Percentiles rank a stretch among this genome's conserved stretches.
Conservation (phyloP, 2,888 invertebrate genomes). For the Drosophila putrida region DNA sequence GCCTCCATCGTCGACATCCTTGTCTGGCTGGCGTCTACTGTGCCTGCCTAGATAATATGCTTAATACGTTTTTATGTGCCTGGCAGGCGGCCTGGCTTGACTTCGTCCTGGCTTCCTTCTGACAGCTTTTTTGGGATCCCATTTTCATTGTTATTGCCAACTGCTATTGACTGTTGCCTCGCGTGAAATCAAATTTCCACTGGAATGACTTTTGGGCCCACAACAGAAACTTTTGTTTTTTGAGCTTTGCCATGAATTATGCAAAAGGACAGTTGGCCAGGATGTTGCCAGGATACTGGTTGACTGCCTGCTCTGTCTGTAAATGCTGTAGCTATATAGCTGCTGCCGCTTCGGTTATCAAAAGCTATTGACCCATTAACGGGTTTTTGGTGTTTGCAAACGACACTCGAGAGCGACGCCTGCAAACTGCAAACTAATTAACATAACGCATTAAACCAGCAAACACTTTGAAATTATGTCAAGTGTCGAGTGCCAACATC, state of each 20-base stretch:
- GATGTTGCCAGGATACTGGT: conserved; percentile 12
- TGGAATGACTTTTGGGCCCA: conserved; percentile 70
- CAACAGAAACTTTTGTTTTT: conserved; percentile 54
- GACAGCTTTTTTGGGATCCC: conserved; percentile 15
- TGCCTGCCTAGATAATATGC: conserved; percentile 76
- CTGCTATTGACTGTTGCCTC: conserved; percentile 71
- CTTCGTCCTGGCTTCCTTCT: conserved; percentile 3
- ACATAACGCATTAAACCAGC: conserved; percentile 75
- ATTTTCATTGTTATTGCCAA: conserved; percentile 74
- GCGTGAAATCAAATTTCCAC: conserved; percentile 81
- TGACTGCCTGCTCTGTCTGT: background rate
- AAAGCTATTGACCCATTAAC: conserved; percentile 80
- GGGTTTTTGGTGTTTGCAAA: conserved; percentile 52
- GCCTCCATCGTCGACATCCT: conserved; percentile 25
- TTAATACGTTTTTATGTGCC: conserved; percentile 81
- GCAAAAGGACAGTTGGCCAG: conserved; percentile 70
- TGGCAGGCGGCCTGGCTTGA: conserved; percentile 33
- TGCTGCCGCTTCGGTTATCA: conserved; percentile 47
- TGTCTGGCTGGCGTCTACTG: conserved; percentile 65
- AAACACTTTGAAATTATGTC: conserved; percentile 75
- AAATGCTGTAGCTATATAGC: background rate
- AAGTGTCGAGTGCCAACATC: conserved; percentile 58
- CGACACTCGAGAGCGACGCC: conserved; percentile 51
- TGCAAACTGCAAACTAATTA: conserved; percentile 67
- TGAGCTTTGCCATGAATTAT: conserved; percentile 66